These are phyloP conservation scores for Eristalis arbustorum DNA, from an alignment of 2,888 invertebrate genomes.

Conservation along the genomic window DNA sequence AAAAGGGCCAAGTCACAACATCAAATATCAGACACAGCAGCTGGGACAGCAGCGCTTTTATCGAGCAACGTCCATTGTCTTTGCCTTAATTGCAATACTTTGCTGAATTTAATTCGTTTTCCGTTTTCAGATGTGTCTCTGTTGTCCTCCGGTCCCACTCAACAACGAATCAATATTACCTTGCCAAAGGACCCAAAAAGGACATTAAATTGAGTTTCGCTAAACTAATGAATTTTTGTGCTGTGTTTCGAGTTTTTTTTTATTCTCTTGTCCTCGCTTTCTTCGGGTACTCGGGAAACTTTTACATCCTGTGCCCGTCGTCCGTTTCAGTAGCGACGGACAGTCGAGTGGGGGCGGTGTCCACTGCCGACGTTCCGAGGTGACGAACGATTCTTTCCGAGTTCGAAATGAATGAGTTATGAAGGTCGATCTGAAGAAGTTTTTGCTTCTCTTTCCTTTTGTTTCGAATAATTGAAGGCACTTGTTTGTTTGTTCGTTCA, in stretches of 20 bases:
- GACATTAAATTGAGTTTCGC: constrained; percentile 35
- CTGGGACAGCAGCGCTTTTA: constrained; percentile 38
- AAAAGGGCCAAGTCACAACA: constrained; percentile 2
- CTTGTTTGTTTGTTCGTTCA: constrained; percentile 3
- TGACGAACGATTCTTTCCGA: constrained; percentile 40
- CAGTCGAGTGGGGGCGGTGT: constrained; percentile 2
- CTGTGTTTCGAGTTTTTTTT: background rate
- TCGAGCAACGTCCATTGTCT: constrained; percentile 40
- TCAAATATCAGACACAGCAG: constrained; percentile 18
- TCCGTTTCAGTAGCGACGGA: background rate
- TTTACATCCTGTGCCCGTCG: background rate
- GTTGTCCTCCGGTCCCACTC: background rate
- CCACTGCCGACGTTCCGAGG: background rate
- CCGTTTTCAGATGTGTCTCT: background rate
- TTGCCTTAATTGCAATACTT: constrained; percentile 45
- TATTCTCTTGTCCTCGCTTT: background rate
- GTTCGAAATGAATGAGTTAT: constrained; percentile 39
- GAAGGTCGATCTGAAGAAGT: constrained; percentile 27
- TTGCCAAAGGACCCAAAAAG: constrained; percentile 13
- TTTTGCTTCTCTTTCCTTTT: constrained; percentile 1
- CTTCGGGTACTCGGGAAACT: background rate
- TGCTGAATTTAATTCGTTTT: constrained; percentile 37
- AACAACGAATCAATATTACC: constrained; percentile 10
- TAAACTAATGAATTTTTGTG: constrained; percentile 31
- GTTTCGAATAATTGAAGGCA: background rate